Evolutionary conservation across 2,888 invertebrate species (phyloP).

Genomic region (Thysanoteuthis rhombus): DNA sequence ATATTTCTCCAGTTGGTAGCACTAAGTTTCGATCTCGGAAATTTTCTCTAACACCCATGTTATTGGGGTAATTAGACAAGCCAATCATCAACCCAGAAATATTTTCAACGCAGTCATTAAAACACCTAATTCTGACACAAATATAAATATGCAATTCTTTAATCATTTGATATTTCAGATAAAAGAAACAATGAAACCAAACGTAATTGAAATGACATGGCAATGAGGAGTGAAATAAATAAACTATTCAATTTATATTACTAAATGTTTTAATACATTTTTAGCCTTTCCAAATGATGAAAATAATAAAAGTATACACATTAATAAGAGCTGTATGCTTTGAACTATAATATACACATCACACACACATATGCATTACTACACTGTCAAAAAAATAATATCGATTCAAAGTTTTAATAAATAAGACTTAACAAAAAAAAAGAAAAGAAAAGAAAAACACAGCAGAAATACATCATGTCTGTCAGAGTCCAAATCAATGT

Average conservation of each 20-base stretch:
- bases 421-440: background rate
- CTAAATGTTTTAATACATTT: slow-evolving; percentile 12
- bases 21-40: too few relatives aligned
- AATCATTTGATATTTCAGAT: background rate
- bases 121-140: background rate
- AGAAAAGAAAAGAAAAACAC: background rate
- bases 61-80: too few relatives aligned
- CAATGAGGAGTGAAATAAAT: background rate
- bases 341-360: background rate
- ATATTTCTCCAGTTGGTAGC: too few relatives aligned
- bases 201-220: background rate
- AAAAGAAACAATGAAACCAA: background rate
- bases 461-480: background rate
- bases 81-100: too few relatives aligned
- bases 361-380: background rate
- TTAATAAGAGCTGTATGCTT: background rate
- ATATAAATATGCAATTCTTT: background rate
- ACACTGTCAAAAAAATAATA: background rate
- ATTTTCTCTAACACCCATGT: too few relatives aligned
- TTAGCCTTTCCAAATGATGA: background rate
- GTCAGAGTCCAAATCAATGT: too few relatives aligned
- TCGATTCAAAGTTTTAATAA: background rate
- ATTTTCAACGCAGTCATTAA: too few relatives aligned
- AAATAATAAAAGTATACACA: background rate
- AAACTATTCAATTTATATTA: background rate